These are phyloP conservation scores for Rousettus leschenaultii DNA, from an alignment of 2,113 vertebrate genomes.

Conservation along the genomic window DNA sequence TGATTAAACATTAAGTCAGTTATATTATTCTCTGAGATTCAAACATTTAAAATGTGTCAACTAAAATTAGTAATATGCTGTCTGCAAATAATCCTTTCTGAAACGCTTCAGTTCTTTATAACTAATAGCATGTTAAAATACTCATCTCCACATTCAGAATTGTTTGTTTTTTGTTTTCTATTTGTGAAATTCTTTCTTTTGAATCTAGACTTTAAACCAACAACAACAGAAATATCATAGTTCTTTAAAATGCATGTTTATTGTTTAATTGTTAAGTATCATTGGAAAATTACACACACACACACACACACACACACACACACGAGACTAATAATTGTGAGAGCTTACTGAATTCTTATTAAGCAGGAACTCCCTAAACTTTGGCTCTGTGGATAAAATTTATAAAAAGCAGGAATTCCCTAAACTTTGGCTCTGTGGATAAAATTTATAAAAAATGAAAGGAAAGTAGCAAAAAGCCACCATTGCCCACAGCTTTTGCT, in stretches of 20 bases:
- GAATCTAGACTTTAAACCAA: neutral
- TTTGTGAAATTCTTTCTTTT: neutral
- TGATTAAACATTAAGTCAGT: slow-evolving; percentile 24
- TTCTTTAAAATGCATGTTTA: neutral
- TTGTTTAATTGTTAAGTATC: neutral
- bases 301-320: neutral
- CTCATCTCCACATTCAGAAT: neutral
- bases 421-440: neutral
- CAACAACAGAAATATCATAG: neutral
- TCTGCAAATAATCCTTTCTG: neutral
- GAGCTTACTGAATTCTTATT: neutral
- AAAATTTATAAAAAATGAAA: neutral
- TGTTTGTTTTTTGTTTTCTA: neutral
- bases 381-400: neutral
- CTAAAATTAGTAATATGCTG: neutral
- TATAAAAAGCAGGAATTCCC: neutral
- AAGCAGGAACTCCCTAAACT: neutral
- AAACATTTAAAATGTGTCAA: slow-evolving; percentile 28
- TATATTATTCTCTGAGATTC: neutral
- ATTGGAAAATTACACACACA: neutral
- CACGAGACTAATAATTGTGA: neutral
- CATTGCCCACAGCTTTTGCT: neutral
- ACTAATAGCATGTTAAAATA: neutral
- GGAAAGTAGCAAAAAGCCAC: neutral
- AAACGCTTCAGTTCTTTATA: neutral